These are phyloP conservation scores for Auanema sp. DNA, from an alignment of 2,888 invertebrate genomes.

Conservation along the genomic window DNA sequence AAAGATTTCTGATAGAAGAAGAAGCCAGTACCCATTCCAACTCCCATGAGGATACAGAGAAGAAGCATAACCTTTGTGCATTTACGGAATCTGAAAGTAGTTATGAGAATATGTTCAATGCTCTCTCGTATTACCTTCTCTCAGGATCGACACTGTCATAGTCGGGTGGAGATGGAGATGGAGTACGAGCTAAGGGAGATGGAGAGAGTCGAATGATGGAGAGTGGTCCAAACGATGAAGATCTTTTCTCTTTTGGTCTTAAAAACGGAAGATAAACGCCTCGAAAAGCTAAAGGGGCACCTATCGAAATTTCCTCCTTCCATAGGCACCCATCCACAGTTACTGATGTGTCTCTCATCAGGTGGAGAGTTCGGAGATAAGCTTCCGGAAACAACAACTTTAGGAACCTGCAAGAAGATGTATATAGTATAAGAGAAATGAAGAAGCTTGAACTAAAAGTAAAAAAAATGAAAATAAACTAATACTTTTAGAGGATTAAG, in stretches of 20 bases:
- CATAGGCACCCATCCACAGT: slow-evolving; percentile 47
- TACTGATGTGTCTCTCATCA: slow-evolving; percentile 41
- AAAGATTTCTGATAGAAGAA: slow-evolving; percentile 44
- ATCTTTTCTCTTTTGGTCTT: slow-evolving; percentile 47
- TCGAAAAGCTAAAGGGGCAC: slow-evolving; percentile 13
- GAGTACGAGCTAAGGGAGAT: slow-evolving; percentile 47
- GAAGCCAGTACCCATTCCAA: slow-evolving; percentile 37
- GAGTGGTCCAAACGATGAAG: slow-evolving; percentile 50
- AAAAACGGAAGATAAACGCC: background rate
- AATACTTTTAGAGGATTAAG: slow-evolving; percentile 11
- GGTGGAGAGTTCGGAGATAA: slow-evolving; percentile 12
- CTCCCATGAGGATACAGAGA: slow-evolving; percentile 29
- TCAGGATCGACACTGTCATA: slow-evolving; percentile 41
- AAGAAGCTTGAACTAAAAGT: background rate
- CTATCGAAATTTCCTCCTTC: slow-evolving; percentile 46
- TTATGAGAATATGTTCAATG: background rate
- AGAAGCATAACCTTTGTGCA: slow-evolving; percentile 41
- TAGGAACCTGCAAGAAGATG: slow-evolving; percentile 20
- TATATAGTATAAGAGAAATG: too few relatives aligned
- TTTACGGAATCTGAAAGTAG: slow-evolving; percentile 29
- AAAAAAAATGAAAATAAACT: background rate
- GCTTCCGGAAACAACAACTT: slow-evolving; percentile 42
- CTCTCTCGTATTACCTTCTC: slow-evolving; percentile 19
- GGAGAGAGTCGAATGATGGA: slow-evolving; percentile 53
- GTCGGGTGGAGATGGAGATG: slow-evolving; percentile 47